A percentile compares a stretch with the other conserved stretches of the same genome.
These are phyloP conservation scores for Trogon surrucura DNA, from an alignment of 2,113 vertebrate species.

Conservation along the genomic window DNA sequence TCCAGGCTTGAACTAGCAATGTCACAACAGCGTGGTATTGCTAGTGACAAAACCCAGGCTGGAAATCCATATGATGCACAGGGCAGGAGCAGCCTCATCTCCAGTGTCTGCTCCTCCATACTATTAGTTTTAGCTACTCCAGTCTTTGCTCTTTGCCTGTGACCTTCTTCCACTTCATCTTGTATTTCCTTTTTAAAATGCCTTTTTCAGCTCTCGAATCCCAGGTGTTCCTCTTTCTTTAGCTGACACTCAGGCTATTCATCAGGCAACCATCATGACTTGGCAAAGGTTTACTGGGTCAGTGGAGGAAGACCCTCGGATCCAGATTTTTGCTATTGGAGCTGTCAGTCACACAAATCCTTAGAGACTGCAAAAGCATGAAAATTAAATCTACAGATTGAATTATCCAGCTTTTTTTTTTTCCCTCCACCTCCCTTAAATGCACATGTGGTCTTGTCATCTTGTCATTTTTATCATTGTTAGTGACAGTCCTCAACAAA, in stretches of 20 bases:
- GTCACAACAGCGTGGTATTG: neutral
- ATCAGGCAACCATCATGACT: slow-evolving; percentile 49
- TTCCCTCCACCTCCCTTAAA: neutral
- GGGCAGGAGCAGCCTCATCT: neutral
- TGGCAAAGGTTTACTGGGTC: slow-evolving; percentile 42
- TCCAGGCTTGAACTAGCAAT: neutral
- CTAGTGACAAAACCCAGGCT: neutral
- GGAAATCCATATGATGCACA: neutral
- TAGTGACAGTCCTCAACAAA: neutral
- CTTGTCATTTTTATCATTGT: slow-evolving; percentile 6
- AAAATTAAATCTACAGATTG: slow-evolving; percentile 23
- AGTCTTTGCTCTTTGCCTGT: neutral
- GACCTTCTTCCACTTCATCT: slow-evolving; percentile 4
- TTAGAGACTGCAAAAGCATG: neutral
- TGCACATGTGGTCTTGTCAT: slow-evolving; percentile 22
- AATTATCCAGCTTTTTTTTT: neutral
- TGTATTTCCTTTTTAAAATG: neutral
- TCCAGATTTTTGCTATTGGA: slow-evolving; percentile 56
- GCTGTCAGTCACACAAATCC: slow-evolving; percentile 27
- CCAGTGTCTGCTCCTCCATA: neutral
- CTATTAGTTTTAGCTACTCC: neutral
- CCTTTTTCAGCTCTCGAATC: slow-evolving; percentile 19
- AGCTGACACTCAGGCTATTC: neutral
- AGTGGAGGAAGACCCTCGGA: neutral
- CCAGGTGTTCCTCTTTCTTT: too few species aligned